Conservation (phyloP, 2,113 vertebrate genomes). For the Octodon degus region DNA sequence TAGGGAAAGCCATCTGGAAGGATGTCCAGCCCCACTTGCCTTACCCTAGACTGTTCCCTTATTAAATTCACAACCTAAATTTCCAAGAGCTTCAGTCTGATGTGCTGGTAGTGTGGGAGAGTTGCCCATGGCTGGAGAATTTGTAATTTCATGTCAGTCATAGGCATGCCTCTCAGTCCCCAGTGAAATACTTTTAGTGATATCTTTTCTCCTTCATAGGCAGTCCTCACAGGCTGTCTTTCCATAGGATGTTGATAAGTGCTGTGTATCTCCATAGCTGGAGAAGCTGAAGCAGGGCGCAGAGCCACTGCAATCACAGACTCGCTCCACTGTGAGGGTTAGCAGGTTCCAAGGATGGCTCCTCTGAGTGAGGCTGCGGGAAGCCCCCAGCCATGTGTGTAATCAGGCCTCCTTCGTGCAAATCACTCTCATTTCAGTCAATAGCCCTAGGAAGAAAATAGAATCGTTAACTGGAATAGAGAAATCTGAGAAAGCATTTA, state of each 20-base stretch:
- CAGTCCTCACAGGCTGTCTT: background rate
- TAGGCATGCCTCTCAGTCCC: background rate
- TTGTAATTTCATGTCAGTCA: background rate
- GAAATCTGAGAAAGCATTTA: slow-evolving; percentile 51
- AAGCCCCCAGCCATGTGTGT: background rate
- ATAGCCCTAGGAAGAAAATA: slow-evolving; percentile 59
- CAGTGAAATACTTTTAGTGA: slow-evolving; percentile 10
- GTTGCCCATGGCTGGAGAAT: background rate
- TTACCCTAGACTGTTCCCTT: background rate
- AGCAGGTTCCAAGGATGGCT: background rate
- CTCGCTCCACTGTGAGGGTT: background rate
- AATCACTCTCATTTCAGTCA: slow-evolving; percentile 59
- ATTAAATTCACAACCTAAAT: background rate
- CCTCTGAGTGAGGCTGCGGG: background rate
- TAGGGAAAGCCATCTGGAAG: slow-evolving; percentile 14
- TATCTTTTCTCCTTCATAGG: background rate
- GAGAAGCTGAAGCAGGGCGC: background rate
- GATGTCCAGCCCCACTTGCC: background rate
- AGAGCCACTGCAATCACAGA: background rate
- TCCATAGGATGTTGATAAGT: background rate
- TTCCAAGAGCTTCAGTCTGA: background rate
- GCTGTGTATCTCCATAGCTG: background rate
- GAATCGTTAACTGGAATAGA: slow-evolving; percentile 62
- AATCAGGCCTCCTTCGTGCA: slow-evolving; percentile 44
- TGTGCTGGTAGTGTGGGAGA: background rate